Conservation (phyloP, 2,888 invertebrate species). For the Acronicta leporina region DNA sequence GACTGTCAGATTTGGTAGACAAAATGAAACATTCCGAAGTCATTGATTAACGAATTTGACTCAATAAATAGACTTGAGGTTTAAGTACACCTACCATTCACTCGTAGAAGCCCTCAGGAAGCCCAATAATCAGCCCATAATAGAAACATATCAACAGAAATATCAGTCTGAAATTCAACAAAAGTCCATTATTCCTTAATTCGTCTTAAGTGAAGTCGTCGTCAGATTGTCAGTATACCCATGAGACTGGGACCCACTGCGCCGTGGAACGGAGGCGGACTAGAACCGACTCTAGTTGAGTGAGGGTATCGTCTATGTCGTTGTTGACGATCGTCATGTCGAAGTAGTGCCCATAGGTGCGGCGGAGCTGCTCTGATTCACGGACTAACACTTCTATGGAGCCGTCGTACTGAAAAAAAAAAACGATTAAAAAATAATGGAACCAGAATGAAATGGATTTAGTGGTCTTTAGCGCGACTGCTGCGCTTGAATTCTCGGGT, state of each 20-base stretch:
- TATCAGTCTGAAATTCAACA: constrained; percentile 39
- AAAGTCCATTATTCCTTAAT: constrained; percentile 49
- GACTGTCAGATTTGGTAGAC: too few species aligned
- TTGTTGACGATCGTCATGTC: constrained; percentile 99
- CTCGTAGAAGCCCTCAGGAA: constrained; percentile 28
- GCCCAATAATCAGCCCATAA: constrained; percentile 33
- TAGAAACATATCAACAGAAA: constrained; percentile 40
- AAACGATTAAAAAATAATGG: too few species aligned
- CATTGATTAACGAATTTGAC: too few species aligned
- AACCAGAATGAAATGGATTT: too few species aligned
- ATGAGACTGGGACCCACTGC: constrained; percentile 99
- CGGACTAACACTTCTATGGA: constrained; percentile 98
- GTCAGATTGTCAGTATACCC: constrained; percentile 96
- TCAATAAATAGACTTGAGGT: too few species aligned
- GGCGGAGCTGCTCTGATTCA: constrained; percentile 98
- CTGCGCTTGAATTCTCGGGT: too few species aligned
- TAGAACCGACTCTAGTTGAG: constrained; percentile 96
- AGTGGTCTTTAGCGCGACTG: too few species aligned
- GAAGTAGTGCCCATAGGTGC: constrained; percentile 99
- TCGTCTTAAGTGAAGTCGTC: constrained; percentile 59
- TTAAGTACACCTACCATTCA: background rate
- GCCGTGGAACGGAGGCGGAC: constrained; percentile 96
- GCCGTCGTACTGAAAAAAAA: constrained; percentile 95
- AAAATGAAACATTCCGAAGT: too few species aligned
- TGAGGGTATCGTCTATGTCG: constrained; percentile 99